These are phyloP conservation scores for Cotesia glomerata DNA, from an alignment of 1,140 invertebrate species.

Conservation along the genomic window DNA sequence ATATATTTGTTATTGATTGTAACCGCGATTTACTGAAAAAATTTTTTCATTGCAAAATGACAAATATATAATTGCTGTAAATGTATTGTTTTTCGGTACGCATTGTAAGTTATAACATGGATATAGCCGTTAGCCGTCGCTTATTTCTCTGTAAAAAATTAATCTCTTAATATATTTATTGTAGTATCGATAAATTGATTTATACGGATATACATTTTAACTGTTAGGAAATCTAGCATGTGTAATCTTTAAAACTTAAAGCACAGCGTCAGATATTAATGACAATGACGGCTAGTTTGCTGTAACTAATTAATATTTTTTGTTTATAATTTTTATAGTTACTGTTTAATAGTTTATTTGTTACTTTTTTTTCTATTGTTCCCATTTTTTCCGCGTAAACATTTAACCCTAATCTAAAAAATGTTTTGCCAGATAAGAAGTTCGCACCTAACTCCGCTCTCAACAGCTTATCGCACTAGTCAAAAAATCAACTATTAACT, in stretches of 20 bases:
- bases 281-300: background rate
- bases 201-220: background rate
- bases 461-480: conserved; percentile 42
- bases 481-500: conserved; percentile 9
- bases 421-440: conserved; percentile 52
- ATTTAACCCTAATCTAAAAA: conserved; percentile 40
- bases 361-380: background rate
- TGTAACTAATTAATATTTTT: background rate
- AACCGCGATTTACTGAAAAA: too few relatives aligned
- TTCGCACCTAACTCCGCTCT: conserved; percentile 46
- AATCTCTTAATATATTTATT: too few relatives aligned
- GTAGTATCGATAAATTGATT: background rate
- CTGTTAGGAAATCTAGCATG: background rate
- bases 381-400: conserved; percentile 10
- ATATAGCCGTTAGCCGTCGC: background rate
- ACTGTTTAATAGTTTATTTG: background rate
- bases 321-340: conserved; percentile 6
- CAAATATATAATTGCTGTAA: background rate
- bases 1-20: too few relatives aligned
- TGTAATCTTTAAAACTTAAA: conserved; percentile 1
- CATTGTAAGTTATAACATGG: background rate
- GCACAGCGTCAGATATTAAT: too few relatives aligned
- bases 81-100: background rate
- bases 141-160: background rate
- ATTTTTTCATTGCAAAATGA: too few relatives aligned